phyloP scores from a whole-genome alignment of 2,797 vertebrate genomes.

The Pangasius krempfi region DNA sequence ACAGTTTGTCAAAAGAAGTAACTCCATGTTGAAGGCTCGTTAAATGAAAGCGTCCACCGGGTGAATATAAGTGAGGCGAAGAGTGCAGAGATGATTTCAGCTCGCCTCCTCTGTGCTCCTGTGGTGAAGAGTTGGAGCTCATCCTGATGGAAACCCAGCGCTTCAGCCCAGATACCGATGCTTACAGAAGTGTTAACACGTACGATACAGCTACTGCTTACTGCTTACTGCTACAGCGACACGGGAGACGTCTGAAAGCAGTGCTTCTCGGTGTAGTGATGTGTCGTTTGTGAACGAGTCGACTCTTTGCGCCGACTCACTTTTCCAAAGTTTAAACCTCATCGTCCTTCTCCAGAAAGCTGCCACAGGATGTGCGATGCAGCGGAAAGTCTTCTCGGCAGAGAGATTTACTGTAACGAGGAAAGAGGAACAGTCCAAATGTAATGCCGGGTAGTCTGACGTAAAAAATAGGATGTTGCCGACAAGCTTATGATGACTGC shows the following conservation, averaged over 20 bases:
- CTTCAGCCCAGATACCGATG: not conserved
- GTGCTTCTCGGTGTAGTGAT: not conserved
- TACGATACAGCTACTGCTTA: not conserved
- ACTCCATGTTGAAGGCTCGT: too few relatives aligned
- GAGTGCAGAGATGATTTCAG: too few relatives aligned
- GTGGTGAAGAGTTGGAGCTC: not conserved
- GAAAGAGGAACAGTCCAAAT: not conserved
- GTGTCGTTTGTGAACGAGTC: not conserved
- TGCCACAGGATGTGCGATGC: not conserved
- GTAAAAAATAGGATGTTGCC: not conserved
- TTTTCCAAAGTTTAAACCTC: not conserved
- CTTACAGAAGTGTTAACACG: not conserved
- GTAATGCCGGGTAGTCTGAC: not conserved
- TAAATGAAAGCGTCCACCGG: too few relatives aligned
- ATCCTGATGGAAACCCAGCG: not conserved
- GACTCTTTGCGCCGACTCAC: not conserved
- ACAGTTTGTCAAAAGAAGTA: too few relatives aligned
- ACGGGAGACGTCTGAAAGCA: not conserved
- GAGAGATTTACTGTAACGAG: not conserved
- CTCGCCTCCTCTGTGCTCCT: not conserved
- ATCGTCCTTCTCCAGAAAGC: not conserved
- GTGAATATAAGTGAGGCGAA: too few relatives aligned
- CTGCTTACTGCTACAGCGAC: not conserved
- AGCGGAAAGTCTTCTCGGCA: not conserved
- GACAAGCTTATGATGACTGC: not conserved